Conservation (phyloP, 2,113 vertebrate species). For the Centropus bengalensis region DNA sequence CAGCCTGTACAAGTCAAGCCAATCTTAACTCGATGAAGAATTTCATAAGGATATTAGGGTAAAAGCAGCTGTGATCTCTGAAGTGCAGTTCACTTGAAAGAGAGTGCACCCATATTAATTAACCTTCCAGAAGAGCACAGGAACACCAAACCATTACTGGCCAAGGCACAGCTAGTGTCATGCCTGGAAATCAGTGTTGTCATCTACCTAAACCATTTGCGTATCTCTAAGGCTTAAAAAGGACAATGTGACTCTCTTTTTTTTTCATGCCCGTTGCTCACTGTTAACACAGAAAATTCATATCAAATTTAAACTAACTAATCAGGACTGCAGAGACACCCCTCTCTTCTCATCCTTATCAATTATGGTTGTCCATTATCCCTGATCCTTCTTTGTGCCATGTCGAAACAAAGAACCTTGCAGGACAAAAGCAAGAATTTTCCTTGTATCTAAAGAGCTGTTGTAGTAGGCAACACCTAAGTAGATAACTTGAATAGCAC, state of each 20-base stretch:
- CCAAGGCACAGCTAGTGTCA: neutral
- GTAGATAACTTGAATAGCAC: neutral
- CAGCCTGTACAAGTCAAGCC: neutral
- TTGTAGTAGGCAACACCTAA: neutral
- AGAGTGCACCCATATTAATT: neutral
- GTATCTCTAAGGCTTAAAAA: neutral
- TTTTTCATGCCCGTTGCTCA: rapidly evolving
- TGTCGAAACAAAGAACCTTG: neutral
- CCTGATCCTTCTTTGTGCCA: neutral
- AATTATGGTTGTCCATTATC: neutral
- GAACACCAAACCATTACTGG: neutral
- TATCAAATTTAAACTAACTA: neutral
- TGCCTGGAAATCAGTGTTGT: neutral
- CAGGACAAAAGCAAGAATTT: neutral
- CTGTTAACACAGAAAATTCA: neutral
- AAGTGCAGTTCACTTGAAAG: neutral
- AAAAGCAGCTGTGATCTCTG: neutral
- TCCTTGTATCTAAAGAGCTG: neutral
- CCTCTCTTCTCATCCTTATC: neutral
- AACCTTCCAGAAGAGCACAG: neutral
- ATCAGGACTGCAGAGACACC: neutral
- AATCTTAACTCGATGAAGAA: neutral
- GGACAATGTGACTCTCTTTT: neutral
- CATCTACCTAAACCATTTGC: neutral
- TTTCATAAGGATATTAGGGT: neutral